Evolutionary conservation across 2,797 vertebrate species (phyloP), one percentile per base, ranked within the genome.

Genomic region (Gymnothorax javanicus): DNA sequence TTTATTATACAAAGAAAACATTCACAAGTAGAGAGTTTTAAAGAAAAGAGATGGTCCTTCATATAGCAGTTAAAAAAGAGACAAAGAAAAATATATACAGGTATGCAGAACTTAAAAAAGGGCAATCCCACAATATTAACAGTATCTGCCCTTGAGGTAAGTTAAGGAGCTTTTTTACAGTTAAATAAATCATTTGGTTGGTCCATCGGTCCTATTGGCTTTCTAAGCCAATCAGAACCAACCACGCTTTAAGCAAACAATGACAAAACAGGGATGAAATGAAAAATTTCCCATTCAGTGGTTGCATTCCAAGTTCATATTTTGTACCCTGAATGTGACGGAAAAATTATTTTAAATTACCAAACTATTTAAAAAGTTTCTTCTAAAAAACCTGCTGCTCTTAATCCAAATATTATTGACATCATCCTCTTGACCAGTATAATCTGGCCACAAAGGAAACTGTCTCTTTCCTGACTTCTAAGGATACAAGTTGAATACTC

Each of bases 11-110:
- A 86, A 86, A 86, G 56, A 62, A 67, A 52, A 86, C 85, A 88
- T 88, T 88, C 88, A 88, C 85, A 88, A 77, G 87, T 86, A 82
- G 58, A 58, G 56, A 56, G 83, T 75, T 23, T 86, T 67, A 88
- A 82, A 79, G 84, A 73, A 69, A 77, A 81, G 8, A 84, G 81
- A 84, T 86, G 87, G 87, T 88, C 81, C 84, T 79, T 85, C 52
- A 86, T 81, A 86, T 58, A 75, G 69, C 81, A 52, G 79, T 81
- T 83, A 83, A 88, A 85, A 62, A 57, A 60, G 50, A 5, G 5
- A 64, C 60, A 86, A 59, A 54, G 54, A 82, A 67, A 33, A 33
- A 82, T 27, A 67, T 25, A 83, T 27, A 79, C 9, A 79, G 43
- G 43, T 43, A 79, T 79, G 43, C 15, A 79, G 82, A 25, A 57